Percentiles rank a stretch among this genome's conserved stretches.
Evolutionary conservation across 2,888 invertebrate genomes (phyloP).

Genomic region (Parnassius orleans): DNA sequence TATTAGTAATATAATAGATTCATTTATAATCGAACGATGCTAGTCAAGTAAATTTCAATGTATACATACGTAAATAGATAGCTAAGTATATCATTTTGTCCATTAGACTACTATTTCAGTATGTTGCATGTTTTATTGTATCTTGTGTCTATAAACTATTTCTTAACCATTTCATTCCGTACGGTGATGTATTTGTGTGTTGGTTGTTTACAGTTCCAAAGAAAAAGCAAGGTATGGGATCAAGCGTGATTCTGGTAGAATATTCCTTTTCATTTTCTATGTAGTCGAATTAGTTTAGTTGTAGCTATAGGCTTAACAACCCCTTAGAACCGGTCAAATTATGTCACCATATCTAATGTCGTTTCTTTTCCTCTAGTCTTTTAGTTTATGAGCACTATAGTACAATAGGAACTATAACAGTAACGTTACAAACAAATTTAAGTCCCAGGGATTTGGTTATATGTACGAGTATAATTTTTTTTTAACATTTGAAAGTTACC

Average conservation of each 20-base stretch:
- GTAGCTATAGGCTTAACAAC: conserved; percentile 68
- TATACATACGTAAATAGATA: conserved; percentile 23
- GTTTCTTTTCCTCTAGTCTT: conserved; percentile 12
- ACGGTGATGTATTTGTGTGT: conserved; percentile 79
- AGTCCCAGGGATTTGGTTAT: too few species aligned
- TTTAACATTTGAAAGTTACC: conserved; percentile 53
- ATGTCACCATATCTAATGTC: conserved; percentile 10
- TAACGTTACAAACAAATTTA: too few species aligned
- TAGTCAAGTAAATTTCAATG: conserved; percentile 15
- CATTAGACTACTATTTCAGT: conserved; percentile 38
- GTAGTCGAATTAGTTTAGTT: conserved; percentile 73
- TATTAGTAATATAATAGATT: conserved; percentile 21
- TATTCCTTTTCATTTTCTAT: conserved; percentile 78
- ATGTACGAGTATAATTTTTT: conserved; percentile 33
- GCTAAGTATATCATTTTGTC: conserved; percentile 20
- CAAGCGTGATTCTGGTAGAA: conserved; percentile 80
- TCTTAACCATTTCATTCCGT: conserved; percentile 49
- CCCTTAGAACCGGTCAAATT: conserved; percentile 33
- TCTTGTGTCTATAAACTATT: conserved; percentile 39
- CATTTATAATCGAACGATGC: conserved; percentile 1
- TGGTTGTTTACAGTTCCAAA: conserved; percentile 91
- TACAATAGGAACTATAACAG: too few species aligned
- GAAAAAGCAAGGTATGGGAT: conserved; percentile 86
- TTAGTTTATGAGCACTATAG: conserved; percentile 3
- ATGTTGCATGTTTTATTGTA: conserved; percentile 65